These are phyloP conservation scores for Hesperophylax magnus DNA, from an alignment of 1,140 invertebrate species.

Conservation along the genomic window DNA sequence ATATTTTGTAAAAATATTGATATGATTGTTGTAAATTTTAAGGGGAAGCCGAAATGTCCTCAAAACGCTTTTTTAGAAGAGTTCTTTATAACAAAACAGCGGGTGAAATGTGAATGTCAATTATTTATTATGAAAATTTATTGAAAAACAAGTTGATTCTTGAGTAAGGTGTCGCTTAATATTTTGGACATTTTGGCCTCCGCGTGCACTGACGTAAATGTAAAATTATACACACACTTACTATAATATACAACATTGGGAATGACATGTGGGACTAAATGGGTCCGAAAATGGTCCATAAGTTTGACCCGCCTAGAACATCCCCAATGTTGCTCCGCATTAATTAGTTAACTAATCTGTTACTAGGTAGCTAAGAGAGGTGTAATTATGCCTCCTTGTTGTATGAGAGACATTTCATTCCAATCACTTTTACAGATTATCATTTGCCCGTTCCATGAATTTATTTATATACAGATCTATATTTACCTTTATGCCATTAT, in stretches of 20 bases:
- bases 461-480: slow-evolving; percentile 28
- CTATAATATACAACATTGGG: no score
- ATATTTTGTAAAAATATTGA: background rate
- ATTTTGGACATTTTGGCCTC: no score
- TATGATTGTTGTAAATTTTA: background rate
- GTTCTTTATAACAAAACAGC: no score
- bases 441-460: background rate
- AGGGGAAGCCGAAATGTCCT: background rate
- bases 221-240: no score
- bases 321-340: background rate
- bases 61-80: background rate
- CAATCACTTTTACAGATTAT: slow-evolving; percentile 16
- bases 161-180: no score
- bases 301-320: background rate
- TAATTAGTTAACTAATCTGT: background rate
- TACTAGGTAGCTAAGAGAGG: background rate
- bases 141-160: no score
- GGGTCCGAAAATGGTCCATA: background rate
- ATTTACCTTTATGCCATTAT: background rate
- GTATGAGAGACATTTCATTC: slow-evolving; percentile 26
- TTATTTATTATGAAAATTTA: no score
- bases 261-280: background rate
- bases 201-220: no score
- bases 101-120: no score
- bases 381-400: background rate